These are phyloP conservation scores for Anableps anableps DNA, from an alignment of 2,797 vertebrate genomes.

Conservation along the genomic window DNA sequence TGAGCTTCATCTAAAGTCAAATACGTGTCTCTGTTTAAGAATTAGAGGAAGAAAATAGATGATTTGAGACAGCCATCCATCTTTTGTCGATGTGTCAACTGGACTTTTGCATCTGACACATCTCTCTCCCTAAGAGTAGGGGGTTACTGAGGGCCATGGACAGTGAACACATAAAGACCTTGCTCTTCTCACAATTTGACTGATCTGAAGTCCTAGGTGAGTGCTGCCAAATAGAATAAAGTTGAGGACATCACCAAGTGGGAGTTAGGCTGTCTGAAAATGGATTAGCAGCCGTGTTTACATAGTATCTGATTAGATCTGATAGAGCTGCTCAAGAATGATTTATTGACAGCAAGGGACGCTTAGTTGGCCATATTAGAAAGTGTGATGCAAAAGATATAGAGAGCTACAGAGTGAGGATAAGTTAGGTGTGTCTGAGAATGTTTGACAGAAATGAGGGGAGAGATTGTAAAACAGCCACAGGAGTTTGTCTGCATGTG, in stretches of 20 bases:
- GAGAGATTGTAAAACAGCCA: conserved; percentile 27
- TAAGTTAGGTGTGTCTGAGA: conserved; percentile 25
- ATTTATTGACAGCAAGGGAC: conserved; percentile 67
- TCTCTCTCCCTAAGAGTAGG: conserved; percentile 28
- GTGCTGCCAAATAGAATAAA: conserved; percentile 63
- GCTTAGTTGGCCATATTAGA: conserved; percentile 42
- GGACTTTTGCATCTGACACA: conserved; percentile 21
- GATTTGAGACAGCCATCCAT: conserved; percentile 20
- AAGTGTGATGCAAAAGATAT: conserved; percentile 41
- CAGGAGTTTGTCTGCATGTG: conserved; percentile 10
- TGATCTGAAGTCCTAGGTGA: conserved; percentile 70
- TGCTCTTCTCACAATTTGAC: conserved; percentile 55
- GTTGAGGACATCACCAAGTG: conserved; percentile 58
- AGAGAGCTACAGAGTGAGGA: conserved; percentile 20
- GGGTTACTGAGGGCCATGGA: conserved; percentile 36
- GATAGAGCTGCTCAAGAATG: conserved; percentile 58
- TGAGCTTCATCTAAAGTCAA: background rate
- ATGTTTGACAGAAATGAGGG: conserved; percentile 2
- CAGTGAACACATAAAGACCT: conserved; percentile 50
- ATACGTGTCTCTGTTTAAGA: background rate
- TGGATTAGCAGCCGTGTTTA: conserved; percentile 76
- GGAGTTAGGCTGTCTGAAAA: conserved; percentile 59
- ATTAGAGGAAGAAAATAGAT: background rate
- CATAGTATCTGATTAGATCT: conserved; percentile 68
- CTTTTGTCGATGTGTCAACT: conserved; percentile 19